Evolutionary conservation across 2,113 vertebrate species (phyloP).

Genomic region (Lipotes vexillifer): DNA sequence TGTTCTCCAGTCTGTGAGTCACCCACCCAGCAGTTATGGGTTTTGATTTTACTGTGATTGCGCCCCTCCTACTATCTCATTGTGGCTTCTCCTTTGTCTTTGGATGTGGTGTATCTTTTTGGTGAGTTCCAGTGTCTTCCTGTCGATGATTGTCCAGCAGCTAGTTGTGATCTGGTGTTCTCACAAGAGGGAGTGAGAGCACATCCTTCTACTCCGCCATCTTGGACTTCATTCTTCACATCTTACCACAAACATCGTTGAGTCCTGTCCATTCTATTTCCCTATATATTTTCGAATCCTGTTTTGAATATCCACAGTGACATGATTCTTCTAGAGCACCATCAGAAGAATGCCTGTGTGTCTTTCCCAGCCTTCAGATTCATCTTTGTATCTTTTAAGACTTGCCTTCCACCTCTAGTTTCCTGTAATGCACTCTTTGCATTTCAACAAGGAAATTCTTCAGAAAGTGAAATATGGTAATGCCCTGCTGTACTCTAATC

Average conservation of each 20-base stretch:
- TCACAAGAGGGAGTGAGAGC: no score
- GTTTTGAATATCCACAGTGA: neutral
- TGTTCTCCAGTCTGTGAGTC: no score
- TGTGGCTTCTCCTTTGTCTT: no score
- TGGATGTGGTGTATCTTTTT: no score
- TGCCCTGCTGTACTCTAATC: neutral
- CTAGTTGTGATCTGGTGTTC: no score
- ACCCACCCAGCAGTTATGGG: no score
- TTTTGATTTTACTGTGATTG: no score
- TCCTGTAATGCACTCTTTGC: neutral
- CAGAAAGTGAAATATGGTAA: neutral
- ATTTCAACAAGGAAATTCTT: neutral
- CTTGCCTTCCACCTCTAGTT: neutral
- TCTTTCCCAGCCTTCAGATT: neutral
- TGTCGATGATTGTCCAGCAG: no score
- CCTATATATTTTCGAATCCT: neutral
- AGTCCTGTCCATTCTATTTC: neutral
- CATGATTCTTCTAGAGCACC: neutral
- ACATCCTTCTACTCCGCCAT: no score
- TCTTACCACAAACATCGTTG: neutral
- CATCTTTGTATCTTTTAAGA: neutral
- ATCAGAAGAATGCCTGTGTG: neutral
- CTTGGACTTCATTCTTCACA: neutral
- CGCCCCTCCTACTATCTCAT: no score
- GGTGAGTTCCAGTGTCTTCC: no score